These are phyloP conservation scores for Etheostoma cragini DNA, from an alignment of 2,113 vertebrate species.

Conservation along the genomic window DNA sequence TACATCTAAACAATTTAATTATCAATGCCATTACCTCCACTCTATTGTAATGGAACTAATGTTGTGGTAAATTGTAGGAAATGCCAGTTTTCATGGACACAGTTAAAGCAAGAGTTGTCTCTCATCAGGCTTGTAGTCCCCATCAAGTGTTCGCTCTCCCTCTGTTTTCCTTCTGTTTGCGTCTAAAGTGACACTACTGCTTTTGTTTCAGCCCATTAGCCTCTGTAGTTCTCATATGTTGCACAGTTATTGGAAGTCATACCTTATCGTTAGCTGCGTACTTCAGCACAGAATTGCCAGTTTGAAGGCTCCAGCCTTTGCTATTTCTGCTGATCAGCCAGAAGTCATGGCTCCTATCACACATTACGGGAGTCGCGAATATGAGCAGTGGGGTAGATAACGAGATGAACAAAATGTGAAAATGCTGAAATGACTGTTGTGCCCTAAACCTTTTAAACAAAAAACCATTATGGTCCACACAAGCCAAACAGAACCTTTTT, in stretches of 20 bases:
- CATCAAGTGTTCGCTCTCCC: conserved; percentile 30
- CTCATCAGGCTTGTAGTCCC: conserved; percentile 52
- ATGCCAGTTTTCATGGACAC: conserved; percentile 59
- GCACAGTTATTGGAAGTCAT: conserved; percentile 54
- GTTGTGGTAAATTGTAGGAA: conserved; percentile 74
- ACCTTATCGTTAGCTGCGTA: conserved; percentile 50
- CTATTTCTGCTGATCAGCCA: conserved; percentile 52
- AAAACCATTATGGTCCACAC: conserved; percentile 13
- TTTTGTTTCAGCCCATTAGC: conserved; percentile 74
- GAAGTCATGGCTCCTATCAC: conserved; percentile 41
- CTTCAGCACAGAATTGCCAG: conserved; percentile 16
- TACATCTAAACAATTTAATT: conserved; percentile 73
- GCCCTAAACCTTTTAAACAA: conserved; percentile 32
- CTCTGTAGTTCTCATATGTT: conserved; percentile 50
- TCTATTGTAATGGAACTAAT: conserved; percentile 73
- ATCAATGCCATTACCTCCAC: conserved; percentile 64
- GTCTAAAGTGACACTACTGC: conserved; percentile 51
- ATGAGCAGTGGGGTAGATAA: conserved; percentile 53
- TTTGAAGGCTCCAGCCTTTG: conserved; percentile 19
- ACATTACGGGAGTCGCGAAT: conserved; percentile 37
- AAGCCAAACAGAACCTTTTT: neutral
- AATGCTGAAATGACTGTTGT: conserved; percentile 27
- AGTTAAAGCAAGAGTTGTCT: conserved; percentile 56
- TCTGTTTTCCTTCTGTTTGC: conserved; percentile 56
- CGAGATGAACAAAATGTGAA: conserved; percentile 29